These are phyloP conservation scores for Brassicogethes aeneus DNA, from an alignment of 2,888 invertebrate species.

Conservation along the genomic window DNA sequence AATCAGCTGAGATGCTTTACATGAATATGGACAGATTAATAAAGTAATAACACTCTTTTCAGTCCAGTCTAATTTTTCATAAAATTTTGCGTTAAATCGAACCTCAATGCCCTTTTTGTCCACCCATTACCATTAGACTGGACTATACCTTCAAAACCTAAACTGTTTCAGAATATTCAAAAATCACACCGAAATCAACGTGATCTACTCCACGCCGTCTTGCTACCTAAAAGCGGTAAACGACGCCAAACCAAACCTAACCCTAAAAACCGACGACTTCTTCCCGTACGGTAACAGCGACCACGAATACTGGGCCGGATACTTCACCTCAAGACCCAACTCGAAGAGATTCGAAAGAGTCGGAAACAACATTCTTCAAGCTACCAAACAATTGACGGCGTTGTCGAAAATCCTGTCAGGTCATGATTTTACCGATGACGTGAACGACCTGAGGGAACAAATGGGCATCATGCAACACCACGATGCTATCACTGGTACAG, in stretches of 20 bases:
- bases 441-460: slow-evolving; percentile 54
- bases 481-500: slow-evolving; percentile 78
- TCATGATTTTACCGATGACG: slow-evolving; percentile 42
- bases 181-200: slow-evolving; percentile 47
- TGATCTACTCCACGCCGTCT: slow-evolving; percentile 77
- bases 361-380: slow-evolving; percentile 67
- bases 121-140: too few relatives aligned
- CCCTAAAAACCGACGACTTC: slow-evolving; percentile 76
- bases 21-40: slow-evolving; percentile 50
- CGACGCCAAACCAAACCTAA: slow-evolving; percentile 48
- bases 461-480: slow-evolving; percentile 85
- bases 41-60: too few relatives aligned
- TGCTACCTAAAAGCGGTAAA: slow-evolving; percentile 73
- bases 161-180: too few relatives aligned
- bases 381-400: slow-evolving; percentile 60
- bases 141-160: too few relatives aligned
- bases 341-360: slow-evolving; percentile 66
- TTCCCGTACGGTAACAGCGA: slow-evolving; percentile 81
- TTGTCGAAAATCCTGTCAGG: slow-evolving; percentile 44
- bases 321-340: slow-evolving; percentile 73
- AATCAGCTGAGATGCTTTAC: slow-evolving; percentile 49
- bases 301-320: slow-evolving; percentile 89
- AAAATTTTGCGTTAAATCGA: neutral
- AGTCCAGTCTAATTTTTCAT: too few relatives aligned
- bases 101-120: too few relatives aligned